phyloP scores from a whole-genome alignment of 2,113 vertebrate species.

The Sturnus vulgaris region DNA sequence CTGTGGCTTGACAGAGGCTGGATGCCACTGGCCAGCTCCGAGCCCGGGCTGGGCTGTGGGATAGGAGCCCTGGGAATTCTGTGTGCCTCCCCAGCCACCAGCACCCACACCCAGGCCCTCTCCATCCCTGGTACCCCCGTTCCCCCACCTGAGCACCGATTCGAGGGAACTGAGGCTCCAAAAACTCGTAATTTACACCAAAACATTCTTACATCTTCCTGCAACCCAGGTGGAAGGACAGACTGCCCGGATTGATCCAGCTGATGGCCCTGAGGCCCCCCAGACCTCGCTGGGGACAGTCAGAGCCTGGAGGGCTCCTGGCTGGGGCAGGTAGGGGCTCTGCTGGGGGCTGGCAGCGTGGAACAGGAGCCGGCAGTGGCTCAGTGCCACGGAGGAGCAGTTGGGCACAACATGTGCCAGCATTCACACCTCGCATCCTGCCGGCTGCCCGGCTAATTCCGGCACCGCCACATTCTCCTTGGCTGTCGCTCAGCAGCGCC shows the following conservation, averaged over 20 bases:
- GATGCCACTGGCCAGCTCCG: rapidly evolving
- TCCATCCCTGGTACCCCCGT: rapidly evolving
- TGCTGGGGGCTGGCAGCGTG: rapidly evolving
- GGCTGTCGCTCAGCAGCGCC: background rate
- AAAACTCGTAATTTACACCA: background rate
- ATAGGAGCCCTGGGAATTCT: rapidly evolving
- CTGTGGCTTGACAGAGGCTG: background rate
- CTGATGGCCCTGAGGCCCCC: background rate
- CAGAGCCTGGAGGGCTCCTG: background rate
- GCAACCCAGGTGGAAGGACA: rapidly evolving
- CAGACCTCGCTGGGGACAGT: background rate
- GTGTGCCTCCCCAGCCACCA: background rate
- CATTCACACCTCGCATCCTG: background rate
- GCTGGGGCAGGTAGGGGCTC: rapidly evolving
- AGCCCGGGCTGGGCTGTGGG: rapidly evolving
- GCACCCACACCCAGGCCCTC: background rate
- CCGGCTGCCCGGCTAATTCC: background rate
- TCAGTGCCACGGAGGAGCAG: background rate
- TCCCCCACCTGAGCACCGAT: background rate
- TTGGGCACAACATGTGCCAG: background rate
- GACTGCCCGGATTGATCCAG: background rate
- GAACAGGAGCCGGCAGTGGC: background rate
- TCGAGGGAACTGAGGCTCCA: rapidly evolving
- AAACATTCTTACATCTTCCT: background rate
- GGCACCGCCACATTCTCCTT: background rate